Conservation (phyloP, 2,113 vertebrate genomes). For the Dermatemys mawii region DNA sequence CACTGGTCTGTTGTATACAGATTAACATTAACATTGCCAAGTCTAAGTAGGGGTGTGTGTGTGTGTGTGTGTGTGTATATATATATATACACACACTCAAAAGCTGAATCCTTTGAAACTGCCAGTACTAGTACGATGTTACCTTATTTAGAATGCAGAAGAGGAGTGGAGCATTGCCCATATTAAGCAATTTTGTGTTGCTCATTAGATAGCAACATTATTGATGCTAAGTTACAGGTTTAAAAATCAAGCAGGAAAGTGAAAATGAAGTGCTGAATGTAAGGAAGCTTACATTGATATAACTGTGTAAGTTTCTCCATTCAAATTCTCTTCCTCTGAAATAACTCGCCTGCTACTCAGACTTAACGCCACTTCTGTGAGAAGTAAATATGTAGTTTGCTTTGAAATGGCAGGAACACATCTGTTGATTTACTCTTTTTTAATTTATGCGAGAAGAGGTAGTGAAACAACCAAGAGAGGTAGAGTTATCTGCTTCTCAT, state of each 20-base stretch:
- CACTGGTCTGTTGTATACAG: background rate
- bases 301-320: background rate
- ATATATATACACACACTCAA: background rate
- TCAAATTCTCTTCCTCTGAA: background rate
- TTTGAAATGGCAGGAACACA: background rate
- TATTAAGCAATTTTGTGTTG: background rate
- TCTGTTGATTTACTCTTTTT: background rate
- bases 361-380: background rate
- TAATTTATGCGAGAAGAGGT: background rate
- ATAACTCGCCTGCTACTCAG: accelerated
- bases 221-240: too few species aligned
- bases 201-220: background rate
- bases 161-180: background rate
- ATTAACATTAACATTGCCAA: background rate
- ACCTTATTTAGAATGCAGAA: background rate
- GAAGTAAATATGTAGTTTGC: background rate
- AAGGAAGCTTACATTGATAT: background rate
- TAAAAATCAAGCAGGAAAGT: background rate
- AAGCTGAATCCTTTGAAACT: background rate
- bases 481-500: background rate
- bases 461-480: background rate
- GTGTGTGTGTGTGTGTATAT: background rate
- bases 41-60: background rate
- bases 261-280: background rate
- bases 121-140: background rate